phyloP scores from a whole-genome alignment of 2,113 vertebrate genomes.

The Macroglossus sobrinus region DNA sequence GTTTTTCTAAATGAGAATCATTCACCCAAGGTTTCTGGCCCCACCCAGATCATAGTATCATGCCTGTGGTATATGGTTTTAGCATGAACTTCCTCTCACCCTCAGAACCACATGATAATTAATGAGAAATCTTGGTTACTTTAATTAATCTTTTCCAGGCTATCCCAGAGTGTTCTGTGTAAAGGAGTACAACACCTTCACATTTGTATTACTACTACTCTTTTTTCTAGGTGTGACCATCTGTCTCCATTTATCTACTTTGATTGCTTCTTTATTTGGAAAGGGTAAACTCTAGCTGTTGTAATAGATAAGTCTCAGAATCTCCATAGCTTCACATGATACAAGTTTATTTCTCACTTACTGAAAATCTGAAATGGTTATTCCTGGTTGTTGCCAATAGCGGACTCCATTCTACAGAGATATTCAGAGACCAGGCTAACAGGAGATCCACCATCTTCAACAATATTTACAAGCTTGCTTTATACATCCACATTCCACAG shows the following conservation, averaged over 20 bases:
- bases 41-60: not conserved
- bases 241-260: not conserved
- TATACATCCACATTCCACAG: not conserved
- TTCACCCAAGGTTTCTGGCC: not conserved
- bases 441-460: not conserved
- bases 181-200: not conserved
- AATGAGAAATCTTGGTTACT: not conserved
- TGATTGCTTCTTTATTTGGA: not conserved
- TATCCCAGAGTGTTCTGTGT: not conserved
- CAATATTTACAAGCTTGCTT: not conserved
- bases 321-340: not conserved
- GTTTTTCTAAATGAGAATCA: not conserved
- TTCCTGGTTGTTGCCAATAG: not conserved
- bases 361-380: not conserved
- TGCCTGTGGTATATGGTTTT: not conserved
- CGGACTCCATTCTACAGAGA: not conserved
- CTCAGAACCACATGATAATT: not conserved
- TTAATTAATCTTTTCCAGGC: not conserved
- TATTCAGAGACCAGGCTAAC: not conserved
- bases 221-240: not conserved
- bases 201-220: not conserved
- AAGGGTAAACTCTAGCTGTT: not conserved
- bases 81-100: not conserved
- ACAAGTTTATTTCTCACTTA: not conserved
- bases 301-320: not conserved